Base-by-base conservation (phyloP, 1,140 invertebrate species). In the Papilio helenus region DNA sequence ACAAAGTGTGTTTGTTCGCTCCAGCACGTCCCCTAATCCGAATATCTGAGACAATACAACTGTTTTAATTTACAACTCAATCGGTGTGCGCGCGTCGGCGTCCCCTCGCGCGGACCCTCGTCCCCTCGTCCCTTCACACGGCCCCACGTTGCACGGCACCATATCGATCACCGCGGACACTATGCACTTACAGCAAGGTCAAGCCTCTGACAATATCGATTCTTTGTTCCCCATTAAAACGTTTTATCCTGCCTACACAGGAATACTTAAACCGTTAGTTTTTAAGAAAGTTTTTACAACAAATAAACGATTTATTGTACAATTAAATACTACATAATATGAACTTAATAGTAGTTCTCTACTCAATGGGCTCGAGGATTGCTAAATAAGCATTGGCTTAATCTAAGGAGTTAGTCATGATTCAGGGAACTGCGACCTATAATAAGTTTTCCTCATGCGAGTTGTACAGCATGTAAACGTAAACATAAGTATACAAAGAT, bases 121-220 rank as follows among this genome's bases (percentile, higher is more conserved):
- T 76, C 80, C 46, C 71, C 81, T 72, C 79, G 61, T 71, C 79
- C 34, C 72, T 58, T 68, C 72, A 44, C 61, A 61, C 61, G 72
- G 78, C 73, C 79, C 82, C 82, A 79, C 72, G 81, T 74, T 86
- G 87, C 89, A 89, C 83, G 82, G 46, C 79, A 83, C 84, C 76
- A 81, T 91, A 92, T 92, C 90, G 90, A 92, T 92, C 86, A 89
- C 82, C 81, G 80, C 79, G 86, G 83, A 85, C 86, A 88, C 83
- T 76, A 81, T 90, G 87, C 88, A 92, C 72, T 85, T 79, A 55
- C 51, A 79, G 39, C 73, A 76, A 79, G 79, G 79, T 65, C 74
- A 78, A 39, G 34, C 44, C 71, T 29, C 42, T 26, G 16, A 51
- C 61, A 46, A 55, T 23, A 49, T 34, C 49, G 79, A 78, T 42